Base-by-base conservation (phyloP, 2,888 invertebrate species). In the Drosophila prolongata region DNA sequence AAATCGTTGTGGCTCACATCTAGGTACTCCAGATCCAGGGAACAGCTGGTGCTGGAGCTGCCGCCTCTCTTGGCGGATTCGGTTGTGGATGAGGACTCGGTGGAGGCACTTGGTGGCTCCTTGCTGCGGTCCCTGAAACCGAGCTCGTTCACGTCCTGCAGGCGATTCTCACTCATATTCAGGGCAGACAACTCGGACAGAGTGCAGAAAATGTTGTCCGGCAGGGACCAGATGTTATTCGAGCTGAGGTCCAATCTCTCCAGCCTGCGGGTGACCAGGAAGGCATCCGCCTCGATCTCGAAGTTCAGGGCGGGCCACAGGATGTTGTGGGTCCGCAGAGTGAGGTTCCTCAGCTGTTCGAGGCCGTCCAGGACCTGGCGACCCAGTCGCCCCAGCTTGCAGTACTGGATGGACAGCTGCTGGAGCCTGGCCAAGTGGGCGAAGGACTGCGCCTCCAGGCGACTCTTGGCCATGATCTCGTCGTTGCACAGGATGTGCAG, bases 171-270 rank as follows among this genome's bases (percentile, higher is more conserved):
- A 76, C 97, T 97, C 82, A 98, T 95, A 91, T 98, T 98, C 79
- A 98, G 93, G 76, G 94, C 94, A 70, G 96, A 95, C 84, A 97
- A 93, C 90, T 96, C 97, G 42, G 95, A 95, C 80, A 97, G 92
- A 4, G 96, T 95, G 90, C 97, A 97, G 92, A 97, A 97, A 75
- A 97, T 94, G 89, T 95, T 95, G 88, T 96, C 96, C 27, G 97
- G 97, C 91, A 97, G 95, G 59, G 96, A 96, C 96, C 97, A 97
- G 90, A 97, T 96, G 92, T 97, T 97, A 92, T 97, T 97, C 90
- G 95, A 95, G 90, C 97, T 97, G 77, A 98, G 93, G 91, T 98
- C 97, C 76, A 97, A 94, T 81, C 96, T 94, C 92, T 97, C 97
- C 83, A 97, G 93, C 91, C 97, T 96, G 73, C 95, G 94, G 66